These are phyloP conservation scores for Abramis brama DNA, from an alignment of 2,113 vertebrate species.

Conservation along the genomic window DNA sequence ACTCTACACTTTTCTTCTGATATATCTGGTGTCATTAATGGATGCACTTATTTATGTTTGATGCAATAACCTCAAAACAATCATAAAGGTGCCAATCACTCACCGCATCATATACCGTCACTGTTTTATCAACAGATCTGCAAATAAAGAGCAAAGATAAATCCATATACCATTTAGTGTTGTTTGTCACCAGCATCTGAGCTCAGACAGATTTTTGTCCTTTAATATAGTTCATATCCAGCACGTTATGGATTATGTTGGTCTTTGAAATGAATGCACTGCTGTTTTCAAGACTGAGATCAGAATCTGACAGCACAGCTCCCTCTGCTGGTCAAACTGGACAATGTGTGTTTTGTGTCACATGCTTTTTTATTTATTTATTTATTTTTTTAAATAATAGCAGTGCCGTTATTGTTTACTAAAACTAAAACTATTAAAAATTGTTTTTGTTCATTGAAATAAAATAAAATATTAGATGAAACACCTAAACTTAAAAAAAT, in stretches of 20 bases:
- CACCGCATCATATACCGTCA: constrained; percentile 81
- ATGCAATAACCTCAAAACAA: background rate
- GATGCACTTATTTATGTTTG: background rate
- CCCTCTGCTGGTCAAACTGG: constrained; percentile 63
- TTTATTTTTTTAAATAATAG: no score
- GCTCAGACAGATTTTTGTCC: background rate
- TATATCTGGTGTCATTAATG: background rate
- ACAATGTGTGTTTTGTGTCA: background rate
- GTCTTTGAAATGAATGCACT: background rate
- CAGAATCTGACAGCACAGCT: constrained; percentile 48
- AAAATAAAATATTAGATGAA: no score
- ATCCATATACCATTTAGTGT: background rate
- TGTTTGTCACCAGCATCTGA: background rate
- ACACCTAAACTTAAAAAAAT: no score
- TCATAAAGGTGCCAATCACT: constrained; percentile 65
- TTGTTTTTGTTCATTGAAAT: no score
- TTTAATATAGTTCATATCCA: background rate
- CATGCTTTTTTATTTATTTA: background rate
- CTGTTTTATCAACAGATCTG: constrained; percentile 89
- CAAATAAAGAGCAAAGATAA: constrained; percentile 59
- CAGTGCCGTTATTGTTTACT: no score
- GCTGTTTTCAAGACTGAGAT: background rate
- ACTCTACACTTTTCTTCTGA: no score
- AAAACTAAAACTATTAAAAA: no score
- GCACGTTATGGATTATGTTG: background rate